A percentile compares a stretch with the other conserved stretches of the same genome.
These are phyloP conservation scores for Dendrolimus punctatus DNA, from an alignment of 1,140 invertebrate genomes.

Conservation along the genomic window DNA sequence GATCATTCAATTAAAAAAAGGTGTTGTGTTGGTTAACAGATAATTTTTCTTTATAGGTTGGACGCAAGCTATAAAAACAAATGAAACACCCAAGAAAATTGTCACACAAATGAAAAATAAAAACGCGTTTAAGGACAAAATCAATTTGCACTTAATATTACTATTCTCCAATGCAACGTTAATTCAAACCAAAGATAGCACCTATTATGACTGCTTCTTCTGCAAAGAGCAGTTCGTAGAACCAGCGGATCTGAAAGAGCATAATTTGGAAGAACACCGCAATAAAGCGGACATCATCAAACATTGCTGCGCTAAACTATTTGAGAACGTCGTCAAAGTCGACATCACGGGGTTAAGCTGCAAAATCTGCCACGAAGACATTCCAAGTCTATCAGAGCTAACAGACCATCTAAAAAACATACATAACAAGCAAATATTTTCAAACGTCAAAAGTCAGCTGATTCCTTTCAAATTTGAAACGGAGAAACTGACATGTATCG, in stretches of 20 bases:
- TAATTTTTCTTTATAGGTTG: slow-evolving; percentile 5
- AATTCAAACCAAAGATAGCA: slow-evolving; percentile 1
- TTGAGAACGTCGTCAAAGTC: slow-evolving; percentile 3
- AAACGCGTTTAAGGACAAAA: neutral
- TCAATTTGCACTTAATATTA: slow-evolving; percentile 12
- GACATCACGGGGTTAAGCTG: slow-evolving; percentile 10
- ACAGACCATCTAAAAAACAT: slow-evolving; percentile 4
- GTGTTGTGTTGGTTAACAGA: too few relatives aligned
- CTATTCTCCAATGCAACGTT: slow-evolving; percentile 13
- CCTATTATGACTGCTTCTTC: slow-evolving; percentile 12
- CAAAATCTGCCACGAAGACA: slow-evolving; percentile 3
- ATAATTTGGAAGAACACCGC: slow-evolving; percentile 2
- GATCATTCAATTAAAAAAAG: too few relatives aligned
- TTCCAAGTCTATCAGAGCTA: slow-evolving; percentile 3
- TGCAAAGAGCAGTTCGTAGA: slow-evolving; percentile 7
- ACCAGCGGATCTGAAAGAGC: slow-evolving; percentile 11
- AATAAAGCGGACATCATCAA: neutral
- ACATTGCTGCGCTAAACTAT: neutral
- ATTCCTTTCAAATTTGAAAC: slow-evolving; percentile 38
- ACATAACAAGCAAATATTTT: slow-evolving; percentile 3
- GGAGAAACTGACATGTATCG: slow-evolving; percentile 11
- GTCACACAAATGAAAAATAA: slow-evolving; percentile 1
- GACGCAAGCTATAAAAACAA: slow-evolving; percentile 1
- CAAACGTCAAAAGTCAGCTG: slow-evolving; percentile 21
- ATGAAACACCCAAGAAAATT: neutral